Conservation (phyloP, 2,888 invertebrate species). For the Cephus rjabovi region DNA sequence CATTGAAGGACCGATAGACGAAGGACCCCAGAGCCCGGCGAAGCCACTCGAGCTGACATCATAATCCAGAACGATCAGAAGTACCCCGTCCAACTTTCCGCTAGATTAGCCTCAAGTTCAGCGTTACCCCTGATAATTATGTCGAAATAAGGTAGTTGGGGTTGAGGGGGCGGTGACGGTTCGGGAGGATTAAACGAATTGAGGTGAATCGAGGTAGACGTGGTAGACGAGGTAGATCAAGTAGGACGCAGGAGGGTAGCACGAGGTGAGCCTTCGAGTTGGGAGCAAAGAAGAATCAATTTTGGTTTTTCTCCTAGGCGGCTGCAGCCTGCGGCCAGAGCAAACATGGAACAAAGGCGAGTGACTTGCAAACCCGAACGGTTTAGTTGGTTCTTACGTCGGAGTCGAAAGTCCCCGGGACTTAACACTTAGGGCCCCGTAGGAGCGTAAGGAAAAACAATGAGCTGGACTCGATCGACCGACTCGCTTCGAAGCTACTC, state of each 20-base stretch:
- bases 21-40: neutral
- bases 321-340: slow-evolving; percentile 39
- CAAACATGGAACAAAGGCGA: slow-evolving; percentile 56
- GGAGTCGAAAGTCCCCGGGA: neutral
- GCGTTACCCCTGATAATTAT: neutral
- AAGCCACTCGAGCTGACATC: neutral
- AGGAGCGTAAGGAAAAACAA: slow-evolving; percentile 46
- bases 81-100: neutral
- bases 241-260: slow-evolving; percentile 3
- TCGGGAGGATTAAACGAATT: neutral
- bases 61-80: neutral
- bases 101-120: neutral
- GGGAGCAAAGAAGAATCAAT: slow-evolving; percentile 57
- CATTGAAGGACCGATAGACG: neutral
- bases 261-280: slow-evolving; percentile 13
- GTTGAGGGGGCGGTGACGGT: neutral
- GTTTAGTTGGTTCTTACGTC: slow-evolving; percentile 12
- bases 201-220: neutral
- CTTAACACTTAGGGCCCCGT: slow-evolving; percentile 27
- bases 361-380: slow-evolving; percentile 54
- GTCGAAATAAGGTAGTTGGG: neutral
- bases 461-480: slow-evolving; percentile 46
- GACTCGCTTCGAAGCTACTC: slow-evolving; percentile 42
- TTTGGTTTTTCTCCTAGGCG: slow-evolving; percentile 52
- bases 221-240: neutral